Base-by-base conservation (phyloP, 2,888 invertebrate species). In the Amorpha juglandis region DNA sequence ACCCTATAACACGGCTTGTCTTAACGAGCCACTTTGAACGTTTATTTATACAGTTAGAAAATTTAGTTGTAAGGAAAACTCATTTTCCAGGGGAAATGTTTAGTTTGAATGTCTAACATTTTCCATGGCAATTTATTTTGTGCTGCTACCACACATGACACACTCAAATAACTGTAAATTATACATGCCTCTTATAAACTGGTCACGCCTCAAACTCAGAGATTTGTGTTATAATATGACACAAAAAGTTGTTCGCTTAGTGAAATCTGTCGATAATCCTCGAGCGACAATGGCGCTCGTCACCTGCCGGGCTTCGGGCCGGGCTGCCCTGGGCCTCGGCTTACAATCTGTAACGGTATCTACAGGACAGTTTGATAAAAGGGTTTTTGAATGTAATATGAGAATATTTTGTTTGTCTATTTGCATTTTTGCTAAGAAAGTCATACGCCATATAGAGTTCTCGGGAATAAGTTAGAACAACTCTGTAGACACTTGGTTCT, bases 111-210 rank as follows among this genome's bases (percentile, higher is more conserved):
- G n/a, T n/a, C n/a, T n/a, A n/a, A n/a, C n/a, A n/a, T n/a, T n/a
- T n/a, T n/a, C n/a, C n/a, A n/a, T n/a, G n/a, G n/a, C n/a, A n/a
- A n/a, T n/a, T n/a, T n/a, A n/a, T 27, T 27, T 16, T 16, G 7
- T 6, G n/a, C n/a, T 8, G 16, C n/a, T 8, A 48, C 48, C 35
- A 38, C 12, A 38, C n/a, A n/a, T n/a, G n/a, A n/a, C n/a, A n/a
- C 58, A 16, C 19, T 69, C 48, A 48, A 19, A 75, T 82, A 84
- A 82, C 81, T 79, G 80, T 83, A 68, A 8, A 69, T 70, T 67
- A 64, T 69, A 66, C 69, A 66, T 69, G 65, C 68, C 70, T 71
- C 71, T 70, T 68, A 69, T 68, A 67, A 65, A 68, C 67, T 71
- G 67, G 70, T 68, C 70, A 69, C 72, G 72, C 73, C 72, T 69